Conservation (phyloP, 2,888 invertebrate genomes). For the Capitulum mitella region DNA sequence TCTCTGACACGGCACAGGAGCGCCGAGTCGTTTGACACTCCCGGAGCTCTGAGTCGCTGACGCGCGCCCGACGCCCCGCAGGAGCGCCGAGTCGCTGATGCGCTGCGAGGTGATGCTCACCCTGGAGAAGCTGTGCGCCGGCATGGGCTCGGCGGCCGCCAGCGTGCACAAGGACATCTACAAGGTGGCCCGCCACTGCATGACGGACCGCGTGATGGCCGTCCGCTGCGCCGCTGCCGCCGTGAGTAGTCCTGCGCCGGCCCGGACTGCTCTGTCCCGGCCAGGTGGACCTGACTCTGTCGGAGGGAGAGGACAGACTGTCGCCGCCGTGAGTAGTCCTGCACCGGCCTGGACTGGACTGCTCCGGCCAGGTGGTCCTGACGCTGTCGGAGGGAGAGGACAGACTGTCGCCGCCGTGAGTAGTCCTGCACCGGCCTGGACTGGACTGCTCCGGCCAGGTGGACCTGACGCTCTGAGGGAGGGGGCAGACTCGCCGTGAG, state of each 20-base stretch:
- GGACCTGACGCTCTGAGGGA: too few relatives aligned
- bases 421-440: too few relatives aligned
- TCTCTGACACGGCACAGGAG: too few relatives aligned
- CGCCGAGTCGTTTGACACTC: not conserved
- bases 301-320: too few relatives aligned
- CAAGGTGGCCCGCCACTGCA: conserved; percentile 76
- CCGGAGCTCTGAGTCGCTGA: not conserved
- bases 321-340: conserved; percentile 61
- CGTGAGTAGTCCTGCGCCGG: too few relatives aligned
- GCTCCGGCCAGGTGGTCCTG: too few relatives aligned
- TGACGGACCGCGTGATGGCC: conserved; percentile 84
- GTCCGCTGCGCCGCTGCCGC: conserved; percentile 87
- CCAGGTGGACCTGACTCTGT: too few relatives aligned
- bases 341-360: too few relatives aligned
- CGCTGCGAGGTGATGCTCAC: conserved; percentile 96
- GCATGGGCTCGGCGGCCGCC: conserved; percentile 89
- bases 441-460: too few relatives aligned
- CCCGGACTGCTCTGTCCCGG: too few relatives aligned
- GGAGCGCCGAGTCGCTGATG: conserved; percentile 91
- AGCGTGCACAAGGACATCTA: conserved; percentile 81
- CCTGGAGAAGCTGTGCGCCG: conserved; percentile 81
- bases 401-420: conserved; percentile 71
- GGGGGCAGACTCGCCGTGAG: conserved; percentile 58
- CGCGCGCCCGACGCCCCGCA: not conserved
- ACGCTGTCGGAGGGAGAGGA: too few relatives aligned